Evolutionary conservation across 2,113 vertebrate species (phyloP).

Genomic region (Pipa parva): DNA sequence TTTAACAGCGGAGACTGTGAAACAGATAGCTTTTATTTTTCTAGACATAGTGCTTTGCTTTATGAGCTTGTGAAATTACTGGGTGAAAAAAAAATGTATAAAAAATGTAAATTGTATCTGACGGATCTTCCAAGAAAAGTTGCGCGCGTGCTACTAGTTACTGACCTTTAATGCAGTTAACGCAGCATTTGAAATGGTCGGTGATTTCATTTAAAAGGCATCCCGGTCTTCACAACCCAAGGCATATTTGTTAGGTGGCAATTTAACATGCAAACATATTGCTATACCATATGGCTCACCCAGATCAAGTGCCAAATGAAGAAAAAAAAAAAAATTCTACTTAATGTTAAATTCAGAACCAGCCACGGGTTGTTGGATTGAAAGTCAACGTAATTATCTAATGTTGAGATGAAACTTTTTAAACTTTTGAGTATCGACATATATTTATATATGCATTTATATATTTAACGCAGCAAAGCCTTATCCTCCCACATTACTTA

Average conservation of each 20-base stretch:
- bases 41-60: neutral
- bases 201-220: neutral
- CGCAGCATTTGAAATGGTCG: neutral
- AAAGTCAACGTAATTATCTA: constrained; percentile 7
- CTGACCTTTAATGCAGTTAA: constrained; percentile 18
- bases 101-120: too few species aligned
- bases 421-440: neutral
- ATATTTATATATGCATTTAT: neutral
- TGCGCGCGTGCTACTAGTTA: neutral
- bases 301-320: constrained; percentile 15
- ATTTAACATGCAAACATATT: constrained; percentile 38
- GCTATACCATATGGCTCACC: constrained; percentile 20
- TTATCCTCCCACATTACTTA: too few species aligned
- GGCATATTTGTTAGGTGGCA: constrained; percentile 17
- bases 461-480: neutral
- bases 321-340: constrained; percentile 15
- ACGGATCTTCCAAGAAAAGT: neutral
- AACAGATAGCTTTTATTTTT: neutral
- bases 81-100: neutral
- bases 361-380: constrained; percentile 19
- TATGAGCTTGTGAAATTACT: neutral
- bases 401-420: neutral
- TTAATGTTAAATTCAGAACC: constrained; percentile 23
- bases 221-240: neutral
- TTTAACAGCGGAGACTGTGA: neutral